phyloP scores from a whole-genome alignment of 2,888 invertebrate genomes.

The Sabatieria punctata region DNA sequence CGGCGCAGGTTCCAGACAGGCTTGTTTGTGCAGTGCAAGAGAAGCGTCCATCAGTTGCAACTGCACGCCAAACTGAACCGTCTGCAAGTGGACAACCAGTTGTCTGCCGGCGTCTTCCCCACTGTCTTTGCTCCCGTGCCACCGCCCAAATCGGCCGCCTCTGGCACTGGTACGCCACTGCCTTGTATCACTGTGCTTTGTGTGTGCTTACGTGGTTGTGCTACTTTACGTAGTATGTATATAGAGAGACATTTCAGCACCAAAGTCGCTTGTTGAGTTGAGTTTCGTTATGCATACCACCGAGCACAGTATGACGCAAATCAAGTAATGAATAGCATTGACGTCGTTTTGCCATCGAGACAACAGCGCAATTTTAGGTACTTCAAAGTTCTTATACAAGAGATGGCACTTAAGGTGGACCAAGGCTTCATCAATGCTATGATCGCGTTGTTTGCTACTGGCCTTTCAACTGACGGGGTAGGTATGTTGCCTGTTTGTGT shows the following conservation, averaged over 20 bases:
- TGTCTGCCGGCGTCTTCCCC: constrained; percentile 77
- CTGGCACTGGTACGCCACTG: constrained; percentile 47
- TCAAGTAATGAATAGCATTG: too few relatives aligned
- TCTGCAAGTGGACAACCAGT: constrained; percentile 79
- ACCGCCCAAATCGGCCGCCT: constrained; percentile 75
- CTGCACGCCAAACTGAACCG: constrained; percentile 70
- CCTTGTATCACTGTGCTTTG: too few relatives aligned
- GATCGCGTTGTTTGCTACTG: constrained; percentile 50
- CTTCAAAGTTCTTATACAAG: constrained; percentile 79
- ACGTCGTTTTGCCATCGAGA: too few relatives aligned
- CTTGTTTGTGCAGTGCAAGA: constrained; percentile 67
- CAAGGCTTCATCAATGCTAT: constrained; percentile 74
- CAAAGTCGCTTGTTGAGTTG: constrained; percentile 84
- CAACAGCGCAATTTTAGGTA: too few relatives aligned
- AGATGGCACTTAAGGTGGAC: constrained; percentile 87
- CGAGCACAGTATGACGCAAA: constrained; percentile 66
- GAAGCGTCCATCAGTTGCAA: constrained; percentile 65
- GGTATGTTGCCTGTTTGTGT: too few relatives aligned
- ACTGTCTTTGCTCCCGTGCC: constrained; percentile 83
- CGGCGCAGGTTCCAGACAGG: constrained; percentile 50
- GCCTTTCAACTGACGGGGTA: too few relatives aligned
- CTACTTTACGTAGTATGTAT: too few relatives aligned
- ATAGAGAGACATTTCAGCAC: constrained; percentile 48
- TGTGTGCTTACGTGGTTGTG: too few relatives aligned
- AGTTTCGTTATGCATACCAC: constrained; percentile 76